phyloP scores from a whole-genome alignment of 2,113 vertebrate genomes.

The Bos indicus region DNA sequence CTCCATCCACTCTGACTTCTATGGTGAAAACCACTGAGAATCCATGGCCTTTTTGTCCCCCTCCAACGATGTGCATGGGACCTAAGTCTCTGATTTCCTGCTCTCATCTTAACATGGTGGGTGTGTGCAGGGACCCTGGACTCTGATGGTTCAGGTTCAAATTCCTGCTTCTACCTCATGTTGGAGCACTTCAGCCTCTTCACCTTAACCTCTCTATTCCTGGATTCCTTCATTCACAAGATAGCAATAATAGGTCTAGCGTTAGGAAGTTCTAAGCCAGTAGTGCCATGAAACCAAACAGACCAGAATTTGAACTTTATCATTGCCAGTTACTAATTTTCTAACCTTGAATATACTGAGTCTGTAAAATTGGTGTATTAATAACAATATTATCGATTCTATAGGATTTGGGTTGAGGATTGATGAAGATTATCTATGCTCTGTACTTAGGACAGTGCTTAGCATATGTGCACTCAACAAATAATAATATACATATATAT shows the following conservation, averaged over 20 bases:
- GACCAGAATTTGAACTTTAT: not conserved
- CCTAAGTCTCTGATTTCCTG: not conserved
- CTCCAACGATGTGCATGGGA: not conserved
- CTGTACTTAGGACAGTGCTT: not conserved
- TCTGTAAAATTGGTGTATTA: not conserved
- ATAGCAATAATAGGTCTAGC: not conserved
- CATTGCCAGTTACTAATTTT: not conserved
- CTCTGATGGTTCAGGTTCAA: not conserved
- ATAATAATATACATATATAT: not conserved
- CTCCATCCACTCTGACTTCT: not conserved
- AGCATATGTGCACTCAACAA: not conserved
- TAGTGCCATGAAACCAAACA: not conserved
- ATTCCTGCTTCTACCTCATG: not conserved
- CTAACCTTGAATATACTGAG: not conserved
- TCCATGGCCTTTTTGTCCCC: not conserved
- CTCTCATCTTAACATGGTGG: not conserved
- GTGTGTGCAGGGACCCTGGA: not conserved
- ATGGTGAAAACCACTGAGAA: not conserved
- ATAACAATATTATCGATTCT: not conserved
- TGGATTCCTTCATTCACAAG: not conserved
- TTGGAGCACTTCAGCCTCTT: not conserved
- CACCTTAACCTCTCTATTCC: not conserved
- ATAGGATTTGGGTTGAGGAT: not conserved
- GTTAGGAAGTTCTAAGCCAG: not conserved
- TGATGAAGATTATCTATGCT: not conserved